Conservation (phyloP, 2,888 invertebrate genomes). For the Cataglyphis livida region DNA sequence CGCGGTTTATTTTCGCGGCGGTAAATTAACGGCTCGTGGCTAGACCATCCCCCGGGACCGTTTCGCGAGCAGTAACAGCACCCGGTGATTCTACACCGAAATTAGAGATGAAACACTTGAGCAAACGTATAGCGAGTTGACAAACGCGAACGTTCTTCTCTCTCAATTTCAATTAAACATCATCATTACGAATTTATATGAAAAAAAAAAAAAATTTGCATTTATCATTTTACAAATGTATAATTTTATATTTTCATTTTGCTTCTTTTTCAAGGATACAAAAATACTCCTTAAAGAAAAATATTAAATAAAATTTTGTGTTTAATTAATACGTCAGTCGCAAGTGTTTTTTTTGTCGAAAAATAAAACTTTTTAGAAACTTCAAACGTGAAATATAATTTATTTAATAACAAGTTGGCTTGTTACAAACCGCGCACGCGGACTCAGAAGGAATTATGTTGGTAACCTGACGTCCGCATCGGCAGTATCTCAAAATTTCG, state of each 20-base stretch:
- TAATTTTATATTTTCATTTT: background rate
- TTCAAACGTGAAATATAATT: constrained; percentile 11
- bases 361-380: constrained; percentile 15
- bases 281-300: background rate
- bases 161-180: constrained; percentile 31
- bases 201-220: background rate
- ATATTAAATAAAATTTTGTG: background rate
- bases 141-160: constrained; percentile 13
- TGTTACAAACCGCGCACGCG: constrained; percentile 17
- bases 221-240: background rate
- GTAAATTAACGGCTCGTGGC: constrained; percentile 79
- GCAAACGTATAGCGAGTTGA: constrained; percentile 27
- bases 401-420: constrained; percentile 23
- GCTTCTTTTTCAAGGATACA: background rate
- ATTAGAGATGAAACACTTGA: constrained; percentile 61
- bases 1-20: constrained; percentile 77
- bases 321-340: constrained; percentile 13
- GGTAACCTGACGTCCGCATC: constrained; percentile 17
- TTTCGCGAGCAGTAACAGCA: constrained; percentile 71
- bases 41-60: constrained; percentile 61
- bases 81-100: constrained; percentile 64
- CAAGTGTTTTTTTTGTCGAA: background rate
- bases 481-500: constrained; percentile 26
- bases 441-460: constrained; percentile 22
- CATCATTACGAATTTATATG: background rate